Evolutionary conservation across 1,140 invertebrate species (phyloP), one percentile per base, ranked within the genome.

Genomic region (Zaprionus nigranus): DNA sequence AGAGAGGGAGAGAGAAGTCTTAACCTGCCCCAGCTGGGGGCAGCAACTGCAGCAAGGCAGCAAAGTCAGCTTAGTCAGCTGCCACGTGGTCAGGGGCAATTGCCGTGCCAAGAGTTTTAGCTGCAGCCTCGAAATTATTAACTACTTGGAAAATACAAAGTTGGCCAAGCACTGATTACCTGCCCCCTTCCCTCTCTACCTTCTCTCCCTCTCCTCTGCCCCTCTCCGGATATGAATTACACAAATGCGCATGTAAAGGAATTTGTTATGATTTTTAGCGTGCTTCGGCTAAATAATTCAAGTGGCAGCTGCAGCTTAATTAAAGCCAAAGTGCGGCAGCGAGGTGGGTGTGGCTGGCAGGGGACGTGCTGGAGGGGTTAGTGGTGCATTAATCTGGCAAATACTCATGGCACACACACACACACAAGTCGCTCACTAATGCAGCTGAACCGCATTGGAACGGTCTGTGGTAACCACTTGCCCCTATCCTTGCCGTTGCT

Each of bases 91-190:
- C 72, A 62, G 68, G 22, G 72, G 72, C 66, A 49, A 46, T 70
- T 53, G 59, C 38, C 72, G 36, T 46, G 28, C 38, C 30, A 11
- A 22, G 30, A 66, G 43, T 56, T 60, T 43, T 24, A 13, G 15
- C 22, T 15, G 40, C 34, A 40, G 24, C 38, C 54, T 40, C 49
- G 51, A 68, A 81, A 65, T 79, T 77, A 88, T 84, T 75, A 90
- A 88, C 79, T 84, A 66, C 85, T 81, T 76, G 17, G 79, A 62
- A 74, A 88, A 82, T 76, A 79, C 67, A 84, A 84, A 90, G 69
- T 90, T 84, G 57, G 17, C 65, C 51, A 53, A 30, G 36, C 70
- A 68, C 36, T 88, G 71, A 84, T 84, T 78, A 66, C 67, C 30
- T 24, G 24, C n/a, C 3, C 46, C 46, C 46, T 5, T 1, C 11